Evolutionary conservation across 2,888 invertebrate genomes (phyloP), one percentile per base, ranked within the genome.

Genomic region (Macrosiphum euphorbiae): DNA sequence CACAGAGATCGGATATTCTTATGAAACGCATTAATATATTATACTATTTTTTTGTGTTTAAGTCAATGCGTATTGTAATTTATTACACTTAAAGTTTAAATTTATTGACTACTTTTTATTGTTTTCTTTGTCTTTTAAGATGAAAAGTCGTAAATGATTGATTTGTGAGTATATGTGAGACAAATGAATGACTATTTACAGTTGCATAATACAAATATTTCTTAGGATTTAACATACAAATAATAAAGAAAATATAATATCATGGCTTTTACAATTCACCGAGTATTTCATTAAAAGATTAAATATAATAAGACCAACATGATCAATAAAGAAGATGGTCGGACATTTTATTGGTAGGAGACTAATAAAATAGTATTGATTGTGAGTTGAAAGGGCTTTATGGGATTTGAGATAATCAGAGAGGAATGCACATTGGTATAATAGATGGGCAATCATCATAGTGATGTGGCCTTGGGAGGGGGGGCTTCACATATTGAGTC

Each of bases 361-460:
- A 78, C 35, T 78, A 78, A 78, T 78, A 78, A 78, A 78, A 78
- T 35, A 78, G 35, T 78, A 88, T 35, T 52, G 52, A 88, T 52
- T 35, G 1, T 5, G 20, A 52, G 78, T 78, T 78, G 20, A 35
- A 78, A 78, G 20, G 35, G 20, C 78, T 78, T 78, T 20, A 78
- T 78, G 35, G 35, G 78, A 78, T 78, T 78, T 78, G 35, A 78
- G 20, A 35, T 35, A 24, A 88, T 52, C 52, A n/a, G 10, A 52
- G 24, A 52, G 35, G 35, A 35, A 78, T 78, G 35, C 78, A 78
- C 20, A 78, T 78, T 20, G 8, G 20, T 78, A 20, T 78, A 78
- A 35, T 35, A 35, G 8, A 78, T 78, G 35, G 2, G 20, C 20
- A 78, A 78, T 20, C 8, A 35, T 20, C 8, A 35, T 20, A 78